Evolutionary conservation across 2,888 invertebrate species (phyloP), one percentile per base, ranked within the genome.

Genomic region (Calliphora vomitoria): DNA sequence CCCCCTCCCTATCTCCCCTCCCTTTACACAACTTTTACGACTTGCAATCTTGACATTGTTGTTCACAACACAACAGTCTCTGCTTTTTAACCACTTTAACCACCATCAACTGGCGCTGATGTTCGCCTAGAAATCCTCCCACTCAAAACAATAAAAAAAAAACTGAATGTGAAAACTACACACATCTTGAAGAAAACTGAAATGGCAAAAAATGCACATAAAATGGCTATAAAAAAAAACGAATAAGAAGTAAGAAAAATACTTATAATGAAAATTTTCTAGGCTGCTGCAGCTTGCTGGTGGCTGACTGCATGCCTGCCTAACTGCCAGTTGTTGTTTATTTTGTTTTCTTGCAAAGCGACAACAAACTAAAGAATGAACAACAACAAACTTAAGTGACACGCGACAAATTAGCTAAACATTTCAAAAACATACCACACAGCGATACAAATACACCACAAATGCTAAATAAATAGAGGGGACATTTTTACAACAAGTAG

Each of bases 351-450:
- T 71, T 60, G 35, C 31, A 35, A 68, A 85, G 31, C 62, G 60
- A 41, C 85, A 82, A 81, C 68, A 82, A 85, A 18, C 31, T 58
- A 41, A 58, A 75, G 50, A 76, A 79, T 71, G 62, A 79, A 79
- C 84, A 87, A 79, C 84, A 87, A 50, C 75, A 88, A 44, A 79
- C 68, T 86, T 62, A 85, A 85, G 68, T 86, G 88, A 86, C 86
- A 86, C 83, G 85, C 88, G 86, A 88, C 85, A 86, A 85, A 88
- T 88, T 86, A 84, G 85, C 80, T 78, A 68, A 83, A 85, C 79
- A 76, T 75, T 82, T 75, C 38, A 72, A 78, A 74, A 72, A 64
- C 62, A 78, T 66, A 35, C 58, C 60, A 68, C 68, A 15, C 25
- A 25, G 25, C 25, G 2, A 25, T 8, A 38, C 8, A 66, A 41